These are phyloP conservation scores for Pachliopta kotzebuea DNA, from an alignment of 2,888 invertebrate genomes.

Conservation along the genomic window DNA sequence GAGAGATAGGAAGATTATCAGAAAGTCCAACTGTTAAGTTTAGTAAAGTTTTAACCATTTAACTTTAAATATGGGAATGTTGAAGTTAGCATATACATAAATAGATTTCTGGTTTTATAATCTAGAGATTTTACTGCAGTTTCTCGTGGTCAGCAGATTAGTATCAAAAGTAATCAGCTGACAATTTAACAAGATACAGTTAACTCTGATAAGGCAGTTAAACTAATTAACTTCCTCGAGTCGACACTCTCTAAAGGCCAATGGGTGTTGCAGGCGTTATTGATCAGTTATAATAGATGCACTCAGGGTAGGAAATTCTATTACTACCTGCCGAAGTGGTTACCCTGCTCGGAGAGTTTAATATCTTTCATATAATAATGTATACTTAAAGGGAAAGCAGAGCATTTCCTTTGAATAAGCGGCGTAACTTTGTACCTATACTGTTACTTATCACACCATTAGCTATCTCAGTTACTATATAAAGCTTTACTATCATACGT, in stretches of 20 bases:
- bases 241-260: slow-evolving; percentile 13
- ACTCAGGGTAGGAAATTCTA: neutral
- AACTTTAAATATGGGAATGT: too few relatives aligned
- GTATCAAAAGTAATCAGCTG: slow-evolving; percentile 9
- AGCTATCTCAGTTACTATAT: too few relatives aligned
- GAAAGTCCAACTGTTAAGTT: too few relatives aligned
- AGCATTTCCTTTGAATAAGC: neutral
- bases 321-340: slow-evolving; percentile 1
- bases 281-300: slow-evolving; percentile 13
- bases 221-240: slow-evolving; percentile 20
- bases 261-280: slow-evolving; percentile 2
- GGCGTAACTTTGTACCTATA: neutral
- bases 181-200: slow-evolving; percentile 11
- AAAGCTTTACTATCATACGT: too few relatives aligned
- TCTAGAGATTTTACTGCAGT: neutral
- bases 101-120: too few relatives aligned
- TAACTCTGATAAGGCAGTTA: slow-evolving; percentile 20
- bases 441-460: too few relatives aligned
- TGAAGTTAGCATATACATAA: too few relatives aligned
- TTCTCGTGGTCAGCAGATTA: slow-evolving; percentile 12
- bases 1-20: too few relatives aligned
- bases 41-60: too few relatives aligned
- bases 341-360: slow-evolving; percentile 6
- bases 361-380: too few relatives aligned
- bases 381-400: neutral